Evolutionary conservation across 23 tunicate species (phyloP), one percentile per base, ranked within the genome.

Genomic region (Ciona savignyi): DNA sequence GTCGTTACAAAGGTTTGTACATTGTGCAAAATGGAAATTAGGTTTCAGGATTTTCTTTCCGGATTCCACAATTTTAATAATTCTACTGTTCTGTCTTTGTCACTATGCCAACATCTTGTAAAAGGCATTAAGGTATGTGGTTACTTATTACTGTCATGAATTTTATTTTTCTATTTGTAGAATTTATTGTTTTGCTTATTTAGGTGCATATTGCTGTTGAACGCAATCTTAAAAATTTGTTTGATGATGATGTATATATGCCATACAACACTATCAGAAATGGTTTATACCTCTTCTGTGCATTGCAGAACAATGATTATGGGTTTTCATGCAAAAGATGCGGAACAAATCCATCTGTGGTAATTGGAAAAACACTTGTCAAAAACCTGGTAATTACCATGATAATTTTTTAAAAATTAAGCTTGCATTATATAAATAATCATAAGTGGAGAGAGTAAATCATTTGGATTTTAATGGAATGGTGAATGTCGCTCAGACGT

Each of bases 361-460:
- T 70, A 32, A 30, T 70, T 70, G 74, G 74, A 70, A 34, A 25
- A 70, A 70, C 24, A 34, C 74, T 22, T 70, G 74, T 19, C 25
- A 22, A 70, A 30, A 19, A 1, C 70, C 70, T 21, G 25, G 70
- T 66, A 66, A 24, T 4, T 21, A 9, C 30, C 30, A 24, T 4
- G 70, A n/a, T n/a, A n/a, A n/a, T n/a, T n/a, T n/a, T n/a, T n/a
- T n/a, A n/a, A n/a, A n/a, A n/a, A n/a, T n/a, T n/a, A n/a, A n/a
- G n/a, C n/a, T n/a, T n/a, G n/a, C n/a, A n/a, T 6, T 4, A 11
- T 6, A 6, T 63, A 23, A 21, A 23, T 6, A 23, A 63, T 6
- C n/a, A 49, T 49, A 32, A 66, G 70, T 66, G 23, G 29, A 66
- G 6, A 66, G 70, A 3, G 2, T 27, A 3, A 4, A 66, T 20